Percentiles rank a stretch among this genome's conserved stretches.
Conservation (phyloP, 2,113 vertebrate species). For the Echinops telfairi region DNA sequence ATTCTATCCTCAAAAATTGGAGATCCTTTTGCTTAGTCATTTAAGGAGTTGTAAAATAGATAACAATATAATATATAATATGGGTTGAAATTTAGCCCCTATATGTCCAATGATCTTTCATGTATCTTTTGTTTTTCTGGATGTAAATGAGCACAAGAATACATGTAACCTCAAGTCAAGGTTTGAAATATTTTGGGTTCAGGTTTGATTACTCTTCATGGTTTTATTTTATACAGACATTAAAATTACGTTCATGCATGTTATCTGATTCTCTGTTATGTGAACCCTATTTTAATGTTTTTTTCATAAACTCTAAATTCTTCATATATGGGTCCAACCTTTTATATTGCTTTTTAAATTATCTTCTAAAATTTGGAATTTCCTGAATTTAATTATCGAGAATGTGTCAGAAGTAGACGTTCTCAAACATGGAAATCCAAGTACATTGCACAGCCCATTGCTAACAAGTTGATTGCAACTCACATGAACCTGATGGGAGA, state of each 20-base stretch:
- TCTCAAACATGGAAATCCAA: neutral
- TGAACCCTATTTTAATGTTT: slow-evolving; percentile 50
- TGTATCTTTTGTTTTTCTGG: neutral
- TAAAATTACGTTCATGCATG: slow-evolving; percentile 31
- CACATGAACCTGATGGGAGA: no score
- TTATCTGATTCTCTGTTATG: slow-evolving; percentile 33
- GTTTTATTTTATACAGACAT: slow-evolving; percentile 40
- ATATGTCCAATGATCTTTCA: neutral
- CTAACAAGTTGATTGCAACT: no score
- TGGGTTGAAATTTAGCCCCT: neutral
- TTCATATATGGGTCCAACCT: slow-evolving; percentile 54
- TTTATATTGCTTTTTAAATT: slow-evolving; percentile 61
- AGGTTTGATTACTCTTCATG: neutral
- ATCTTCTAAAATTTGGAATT: slow-evolving; percentile 21
- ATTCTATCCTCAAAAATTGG: neutral
- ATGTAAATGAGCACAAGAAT: neutral
- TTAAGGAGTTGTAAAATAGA: slow-evolving; percentile 14
- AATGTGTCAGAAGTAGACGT: neutral
- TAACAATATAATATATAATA: neutral
- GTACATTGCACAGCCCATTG: neutral
- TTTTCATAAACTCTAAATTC: slow-evolving; percentile 52
- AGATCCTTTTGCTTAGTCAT: neutral
- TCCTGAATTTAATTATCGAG: slow-evolving; percentile 32
- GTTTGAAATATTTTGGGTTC: neutral
- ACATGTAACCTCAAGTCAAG: neutral